These are phyloP conservation scores for Hypanus sabinus DNA, from an alignment of 2,113 vertebrate species.

Conservation along the genomic window DNA sequence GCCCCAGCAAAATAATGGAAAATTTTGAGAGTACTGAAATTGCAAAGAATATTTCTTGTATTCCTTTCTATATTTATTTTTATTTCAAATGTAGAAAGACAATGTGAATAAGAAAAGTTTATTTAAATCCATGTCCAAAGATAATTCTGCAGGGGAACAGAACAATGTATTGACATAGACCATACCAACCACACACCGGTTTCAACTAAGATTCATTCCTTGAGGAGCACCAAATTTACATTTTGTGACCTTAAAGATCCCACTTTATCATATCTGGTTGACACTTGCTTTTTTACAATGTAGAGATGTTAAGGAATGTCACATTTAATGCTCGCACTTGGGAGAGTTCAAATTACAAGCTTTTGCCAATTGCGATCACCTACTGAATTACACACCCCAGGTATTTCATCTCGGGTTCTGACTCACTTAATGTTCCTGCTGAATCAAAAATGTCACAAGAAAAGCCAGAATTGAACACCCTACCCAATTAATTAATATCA, in stretches of 20 bases:
- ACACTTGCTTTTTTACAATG: slow-evolving; percentile 19
- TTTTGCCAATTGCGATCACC: slow-evolving; percentile 40
- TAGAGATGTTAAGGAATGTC: background rate
- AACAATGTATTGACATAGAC: background rate
- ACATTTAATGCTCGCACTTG: background rate
- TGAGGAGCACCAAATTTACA: slow-evolving; percentile 1
- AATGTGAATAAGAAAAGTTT: background rate
- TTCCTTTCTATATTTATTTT: slow-evolving; percentile 53
- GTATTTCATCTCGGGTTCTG: slow-evolving; percentile 41
- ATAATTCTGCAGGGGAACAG: background rate
- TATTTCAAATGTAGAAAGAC: slow-evolving; percentile 51
- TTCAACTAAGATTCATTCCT: background rate
- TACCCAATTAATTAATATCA: background rate
- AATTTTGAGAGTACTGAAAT: background rate
- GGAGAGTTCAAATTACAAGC: background rate
- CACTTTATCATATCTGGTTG: slow-evolving; percentile 11
- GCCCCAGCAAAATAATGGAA: too few species aligned
- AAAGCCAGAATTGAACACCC: slow-evolving; percentile 38
- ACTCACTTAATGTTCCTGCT: slow-evolving; percentile 40
- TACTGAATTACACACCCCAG: slow-evolving; percentile 40
- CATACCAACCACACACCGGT: background rate
- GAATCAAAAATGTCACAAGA: background rate
- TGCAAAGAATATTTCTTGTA: background rate
- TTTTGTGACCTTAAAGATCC: slow-evolving; percentile 7
- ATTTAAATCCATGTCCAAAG: background rate